Conservation (phyloP, 2,113 vertebrate species). For the Grammatotria lemairii region DNA sequence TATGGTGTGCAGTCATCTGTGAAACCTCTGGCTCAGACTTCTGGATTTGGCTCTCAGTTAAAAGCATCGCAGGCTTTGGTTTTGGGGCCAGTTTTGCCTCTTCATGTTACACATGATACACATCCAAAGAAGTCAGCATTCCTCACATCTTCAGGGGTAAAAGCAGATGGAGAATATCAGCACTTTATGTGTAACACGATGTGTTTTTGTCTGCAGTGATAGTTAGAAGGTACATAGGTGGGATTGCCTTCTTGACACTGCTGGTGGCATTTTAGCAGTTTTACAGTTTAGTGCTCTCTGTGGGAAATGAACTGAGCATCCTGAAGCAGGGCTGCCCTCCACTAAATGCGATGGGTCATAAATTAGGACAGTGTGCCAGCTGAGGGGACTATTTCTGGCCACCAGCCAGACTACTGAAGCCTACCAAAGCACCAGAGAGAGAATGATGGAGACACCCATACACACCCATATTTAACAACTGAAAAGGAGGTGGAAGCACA, state of each 20-base stretch:
- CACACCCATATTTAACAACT: slow-evolving; percentile 31
- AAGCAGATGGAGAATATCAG: background rate
- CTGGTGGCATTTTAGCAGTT: slow-evolving; percentile 5
- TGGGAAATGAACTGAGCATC: slow-evolving; percentile 4
- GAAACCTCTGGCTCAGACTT: slow-evolving; percentile 48
- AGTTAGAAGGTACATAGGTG: background rate
- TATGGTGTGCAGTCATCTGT: slow-evolving; percentile 16
- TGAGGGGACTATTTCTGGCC: slow-evolving; percentile 61
- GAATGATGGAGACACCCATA: background rate
- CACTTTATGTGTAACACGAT: background rate
- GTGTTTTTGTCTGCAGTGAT: background rate
- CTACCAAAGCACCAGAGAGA: slow-evolving; percentile 9
- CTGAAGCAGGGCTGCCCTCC: slow-evolving; percentile 17
- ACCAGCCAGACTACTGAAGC: slow-evolving; percentile 45
- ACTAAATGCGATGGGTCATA: slow-evolving; percentile 34
- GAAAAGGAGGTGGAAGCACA: slow-evolving; percentile 30
- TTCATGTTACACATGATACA: slow-evolving; percentile 43
- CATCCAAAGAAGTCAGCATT: slow-evolving; percentile 1
- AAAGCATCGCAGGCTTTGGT: slow-evolving; percentile 43
- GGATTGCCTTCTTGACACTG: background rate
- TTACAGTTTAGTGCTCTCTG: background rate
- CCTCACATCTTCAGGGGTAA: slow-evolving; percentile 3
- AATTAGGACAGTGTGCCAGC: slow-evolving; percentile 64
- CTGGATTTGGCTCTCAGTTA: slow-evolving; percentile 39
- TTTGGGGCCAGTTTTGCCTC: slow-evolving; percentile 15